Evolutionary conservation across 2,797 vertebrate genomes (phyloP).

Genomic region (Amniataba percoides): DNA sequence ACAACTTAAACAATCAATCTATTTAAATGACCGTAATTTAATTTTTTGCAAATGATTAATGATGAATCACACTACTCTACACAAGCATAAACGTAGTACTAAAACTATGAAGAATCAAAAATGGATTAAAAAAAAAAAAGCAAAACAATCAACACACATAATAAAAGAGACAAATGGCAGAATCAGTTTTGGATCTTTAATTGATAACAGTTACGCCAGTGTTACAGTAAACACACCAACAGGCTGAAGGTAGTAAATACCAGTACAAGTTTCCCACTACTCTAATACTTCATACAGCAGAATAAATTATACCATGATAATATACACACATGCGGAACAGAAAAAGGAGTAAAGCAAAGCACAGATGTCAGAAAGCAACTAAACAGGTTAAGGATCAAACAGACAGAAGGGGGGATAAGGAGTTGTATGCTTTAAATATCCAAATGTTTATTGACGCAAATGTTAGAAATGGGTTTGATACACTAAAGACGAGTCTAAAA

Average conservation of each 20-base stretch:
- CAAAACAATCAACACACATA: background rate
- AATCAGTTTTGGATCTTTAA: constrained; percentile 91
- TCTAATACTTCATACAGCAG: constrained; percentile 99
- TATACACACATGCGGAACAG: constrained; percentile 91
- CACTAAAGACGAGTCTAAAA: constrained; percentile 84
- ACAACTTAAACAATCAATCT: background rate
- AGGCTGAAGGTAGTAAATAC: constrained; percentile 99
- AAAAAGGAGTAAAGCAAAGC: constrained; percentile 85
- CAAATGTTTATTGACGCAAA: constrained; percentile 84
- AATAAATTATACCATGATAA: constrained; percentile 99
- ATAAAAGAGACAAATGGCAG: constrained; percentile 30
- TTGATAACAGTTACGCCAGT: constrained; percentile 99
- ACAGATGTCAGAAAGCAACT: constrained; percentile 85
- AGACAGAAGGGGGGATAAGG: constrained; percentile 56
- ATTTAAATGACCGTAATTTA: background rate
- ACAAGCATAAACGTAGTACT: background rate
- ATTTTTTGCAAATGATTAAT: background rate
- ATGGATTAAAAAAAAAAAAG: background rate
- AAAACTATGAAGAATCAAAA: background rate
- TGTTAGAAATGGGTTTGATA: constrained; percentile 85
- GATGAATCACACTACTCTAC: background rate
- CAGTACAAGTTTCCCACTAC: constrained; percentile 97
- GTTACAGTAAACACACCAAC: constrained; percentile 99
- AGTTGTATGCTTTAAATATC: constrained; percentile 84
- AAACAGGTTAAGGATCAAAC: constrained; percentile 78